Evolutionary conservation across 2,888 invertebrate genomes (phyloP).

Genomic region (Isoperla grammatica): DNA sequence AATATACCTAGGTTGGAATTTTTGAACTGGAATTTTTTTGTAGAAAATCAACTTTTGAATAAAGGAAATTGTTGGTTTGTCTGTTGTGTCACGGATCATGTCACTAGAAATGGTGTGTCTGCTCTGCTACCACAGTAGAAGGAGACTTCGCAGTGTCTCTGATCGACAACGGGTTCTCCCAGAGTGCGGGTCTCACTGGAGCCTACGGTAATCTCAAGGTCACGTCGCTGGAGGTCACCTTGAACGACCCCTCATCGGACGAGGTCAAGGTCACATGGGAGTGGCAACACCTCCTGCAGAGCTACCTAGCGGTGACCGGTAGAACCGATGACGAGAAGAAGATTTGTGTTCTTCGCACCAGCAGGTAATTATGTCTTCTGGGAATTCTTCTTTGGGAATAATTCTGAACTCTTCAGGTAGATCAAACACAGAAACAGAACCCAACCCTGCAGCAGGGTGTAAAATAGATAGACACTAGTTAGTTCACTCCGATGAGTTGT

Average conservation of each 20-base stretch:
- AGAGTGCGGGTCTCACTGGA: constrained; percentile 54
- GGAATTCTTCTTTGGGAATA: not conserved
- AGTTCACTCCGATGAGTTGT: no score
- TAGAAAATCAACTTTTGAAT: no score
- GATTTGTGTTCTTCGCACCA: constrained; percentile 57
- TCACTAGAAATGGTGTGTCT: no score
- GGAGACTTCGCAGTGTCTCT: constrained; percentile 56
- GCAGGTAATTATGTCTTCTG: constrained; percentile 45
- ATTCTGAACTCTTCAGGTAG: no score
- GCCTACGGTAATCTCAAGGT: constrained; percentile 54
- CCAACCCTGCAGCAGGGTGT: no score
- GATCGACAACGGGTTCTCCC: constrained; percentile 57
- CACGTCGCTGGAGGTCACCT: constrained; percentile 50
- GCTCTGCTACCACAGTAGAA: constrained; percentile 40
- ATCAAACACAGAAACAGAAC: no score
- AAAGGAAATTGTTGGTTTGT: no score
- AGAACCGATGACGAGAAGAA: constrained; percentile 51
- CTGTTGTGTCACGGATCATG: no score
- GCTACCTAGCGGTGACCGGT: constrained; percentile 49
- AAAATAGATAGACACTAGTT: no score
- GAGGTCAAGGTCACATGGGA: constrained; percentile 49
- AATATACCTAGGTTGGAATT: no score
- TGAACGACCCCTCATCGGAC: constrained; percentile 50
- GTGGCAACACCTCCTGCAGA: constrained; percentile 57
- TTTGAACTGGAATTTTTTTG: no score